These are phyloP conservation scores for Ceratotherium simum DNA, from an alignment of 2,113 vertebrate genomes.

Conservation along the genomic window DNA sequence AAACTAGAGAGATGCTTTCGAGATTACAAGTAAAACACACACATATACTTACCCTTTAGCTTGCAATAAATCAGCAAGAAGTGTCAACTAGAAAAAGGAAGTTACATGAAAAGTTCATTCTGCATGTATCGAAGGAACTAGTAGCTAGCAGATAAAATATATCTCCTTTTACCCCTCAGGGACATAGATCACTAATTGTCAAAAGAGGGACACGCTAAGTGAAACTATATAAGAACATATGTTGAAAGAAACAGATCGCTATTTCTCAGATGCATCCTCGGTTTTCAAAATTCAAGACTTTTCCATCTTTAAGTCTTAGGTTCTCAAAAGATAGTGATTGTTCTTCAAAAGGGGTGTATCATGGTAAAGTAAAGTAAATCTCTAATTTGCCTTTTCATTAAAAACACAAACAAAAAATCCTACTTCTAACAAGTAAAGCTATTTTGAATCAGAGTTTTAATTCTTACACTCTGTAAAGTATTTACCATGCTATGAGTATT, in stretches of 20 bases:
- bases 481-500: neutral
- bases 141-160: neutral
- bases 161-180: neutral
- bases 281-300: neutral
- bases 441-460: neutral
- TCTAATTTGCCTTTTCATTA: neutral
- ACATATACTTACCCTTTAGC: neutral
- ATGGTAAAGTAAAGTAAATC: neutral
- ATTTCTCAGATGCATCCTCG: neutral
- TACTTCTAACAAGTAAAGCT: neutral
- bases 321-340: neutral
- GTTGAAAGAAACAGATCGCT: neutral
- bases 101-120: slow-evolving; percentile 6
- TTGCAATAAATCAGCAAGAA: neutral
- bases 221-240: neutral
- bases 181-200: neutral
- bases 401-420: neutral
- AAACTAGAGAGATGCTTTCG: neutral
- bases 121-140: neutral
- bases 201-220: neutral
- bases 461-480: neutral
- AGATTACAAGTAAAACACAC: neutral
- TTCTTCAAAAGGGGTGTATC: neutral
- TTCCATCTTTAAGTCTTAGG: neutral
- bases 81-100: neutral